phyloP scores from a whole-genome alignment of 2,888 invertebrate genomes.

The Apoda limacodes region DNA sequence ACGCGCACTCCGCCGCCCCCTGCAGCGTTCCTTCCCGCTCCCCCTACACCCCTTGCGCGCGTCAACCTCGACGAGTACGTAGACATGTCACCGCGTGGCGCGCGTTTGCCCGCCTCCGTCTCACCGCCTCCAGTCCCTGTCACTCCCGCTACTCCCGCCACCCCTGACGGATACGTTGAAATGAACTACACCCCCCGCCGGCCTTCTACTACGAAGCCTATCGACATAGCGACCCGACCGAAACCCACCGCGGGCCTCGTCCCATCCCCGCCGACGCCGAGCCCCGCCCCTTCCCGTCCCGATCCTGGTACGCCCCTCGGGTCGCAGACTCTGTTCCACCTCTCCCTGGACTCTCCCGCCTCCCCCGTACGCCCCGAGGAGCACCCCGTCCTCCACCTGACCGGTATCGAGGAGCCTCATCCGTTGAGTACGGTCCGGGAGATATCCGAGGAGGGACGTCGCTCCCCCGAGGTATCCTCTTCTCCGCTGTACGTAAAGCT shows the following conservation, averaged over 20 bases:
- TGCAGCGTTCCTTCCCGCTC: constrained; percentile 31
- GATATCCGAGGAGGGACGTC: constrained; percentile 40
- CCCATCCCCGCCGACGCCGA: constrained; percentile 21
- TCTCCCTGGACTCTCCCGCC: constrained; percentile 75
- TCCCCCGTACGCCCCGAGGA: constrained; percentile 67
- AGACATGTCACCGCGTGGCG: constrained; percentile 55
- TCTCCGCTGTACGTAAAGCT: constrained; percentile 65
- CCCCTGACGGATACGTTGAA: constrained; percentile 74
- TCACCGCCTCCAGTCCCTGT: constrained; percentile 17
- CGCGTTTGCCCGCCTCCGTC: constrained; percentile 12
- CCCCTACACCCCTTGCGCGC: constrained; percentile 27
- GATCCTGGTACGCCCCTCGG: constrained; percentile 65
- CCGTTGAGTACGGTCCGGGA: constrained; percentile 33
- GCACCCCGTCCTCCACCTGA: constrained; percentile 30
- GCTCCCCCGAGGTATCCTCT: constrained; percentile 28
- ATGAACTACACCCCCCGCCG: constrained; percentile 69
- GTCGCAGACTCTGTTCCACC: constrained; percentile 75
- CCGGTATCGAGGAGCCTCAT: constrained; percentile 20
- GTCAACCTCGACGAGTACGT: constrained; percentile 53
- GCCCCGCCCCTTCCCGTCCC: constrained; percentile 33
- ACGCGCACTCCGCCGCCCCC: constrained; percentile 30
- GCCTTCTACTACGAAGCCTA: constrained; percentile 71
- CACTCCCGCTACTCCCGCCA: constrained; percentile 19
- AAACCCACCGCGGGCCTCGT: constrained; percentile 18
- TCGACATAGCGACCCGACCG: constrained; percentile 59